Percentiles rank a stretch among this genome's conserved stretches.
Evolutionary conservation across 2,113 vertebrate species (phyloP).

Genomic region (Salvelinus sp.): DNA sequence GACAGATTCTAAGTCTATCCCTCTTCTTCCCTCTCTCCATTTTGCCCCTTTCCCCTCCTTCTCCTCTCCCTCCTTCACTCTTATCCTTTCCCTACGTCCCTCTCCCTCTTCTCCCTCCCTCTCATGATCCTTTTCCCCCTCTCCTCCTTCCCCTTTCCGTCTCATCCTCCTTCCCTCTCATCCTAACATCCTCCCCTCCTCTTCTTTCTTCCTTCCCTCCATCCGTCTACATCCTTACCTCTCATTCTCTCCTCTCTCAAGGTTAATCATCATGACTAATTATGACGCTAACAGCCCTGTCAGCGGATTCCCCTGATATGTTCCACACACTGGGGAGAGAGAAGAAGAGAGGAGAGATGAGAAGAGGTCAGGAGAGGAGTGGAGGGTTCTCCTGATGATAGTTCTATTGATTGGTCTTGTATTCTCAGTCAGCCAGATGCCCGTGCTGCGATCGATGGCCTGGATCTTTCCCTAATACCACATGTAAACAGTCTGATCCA

Average conservation of each 20-base stretch:
- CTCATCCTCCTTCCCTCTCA: neutral
- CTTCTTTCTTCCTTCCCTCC: too few species aligned
- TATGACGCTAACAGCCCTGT: neutral
- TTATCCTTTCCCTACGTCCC: neutral
- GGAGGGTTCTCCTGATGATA: neutral
- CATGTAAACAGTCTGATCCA: slow-evolving; percentile 6
- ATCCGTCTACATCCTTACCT: neutral
- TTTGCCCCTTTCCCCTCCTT: neutral
- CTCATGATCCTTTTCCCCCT: neutral
- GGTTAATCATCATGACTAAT: neutral
- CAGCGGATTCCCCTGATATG: neutral
- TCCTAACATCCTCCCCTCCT: neutral
- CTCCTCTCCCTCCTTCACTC: neutral
- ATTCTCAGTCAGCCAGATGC: neutral
- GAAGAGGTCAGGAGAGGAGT: neutral
- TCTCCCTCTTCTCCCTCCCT: neutral
- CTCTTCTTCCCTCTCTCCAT: neutral
- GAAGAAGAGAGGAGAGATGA: neutral
- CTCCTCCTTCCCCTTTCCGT: neutral
- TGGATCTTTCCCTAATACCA: neutral
- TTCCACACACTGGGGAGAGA: neutral
- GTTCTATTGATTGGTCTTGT: neutral
- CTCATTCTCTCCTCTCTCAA: neutral
- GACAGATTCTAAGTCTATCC: neutral
- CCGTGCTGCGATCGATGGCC: neutral